A percentile compares a stretch with the other conserved stretches of the same genome.
phyloP scores from a whole-genome alignment of 2,113 vertebrate species.

The Indicator maculatus region DNA sequence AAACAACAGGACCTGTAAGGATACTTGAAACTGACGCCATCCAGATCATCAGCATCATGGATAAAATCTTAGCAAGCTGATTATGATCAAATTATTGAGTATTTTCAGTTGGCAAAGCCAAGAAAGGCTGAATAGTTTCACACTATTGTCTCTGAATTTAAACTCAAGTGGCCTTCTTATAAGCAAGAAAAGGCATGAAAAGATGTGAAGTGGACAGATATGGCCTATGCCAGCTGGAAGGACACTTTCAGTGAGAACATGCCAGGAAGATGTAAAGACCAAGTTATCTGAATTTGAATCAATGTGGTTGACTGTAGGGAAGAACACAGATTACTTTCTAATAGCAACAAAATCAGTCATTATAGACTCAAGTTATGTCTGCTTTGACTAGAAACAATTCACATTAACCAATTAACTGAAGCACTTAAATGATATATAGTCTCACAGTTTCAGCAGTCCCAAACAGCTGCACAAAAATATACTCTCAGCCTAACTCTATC shows the following conservation, averaged over 20 bases:
- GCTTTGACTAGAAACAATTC: not conserved
- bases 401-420: not conserved
- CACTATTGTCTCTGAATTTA: not conserved
- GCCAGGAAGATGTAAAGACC: not conserved
- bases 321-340: not conserved
- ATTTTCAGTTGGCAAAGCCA: not conserved
- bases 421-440: not conserved
- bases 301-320: not conserved
- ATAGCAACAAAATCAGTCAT: not conserved
- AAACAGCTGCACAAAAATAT: not conserved
- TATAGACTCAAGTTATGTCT: accelerated
- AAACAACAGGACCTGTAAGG: not conserved
- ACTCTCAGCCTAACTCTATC: not conserved
- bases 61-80: not conserved
- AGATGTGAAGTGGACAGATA: not conserved
- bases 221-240: not conserved
- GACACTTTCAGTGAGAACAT: not conserved
- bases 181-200: not conserved
- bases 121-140: not conserved
- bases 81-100: not conserved
- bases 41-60: not conserved
- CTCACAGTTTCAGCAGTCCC: not conserved
- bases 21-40: not conserved
- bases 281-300: not conserved
- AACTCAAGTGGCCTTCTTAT: not conserved